Percentiles rank a stretch among this genome's conserved stretches.
These are phyloP conservation scores for Enteromius anoplus DNA, from an alignment of 2,797 vertebrate species.

Conservation along the genomic window DNA sequence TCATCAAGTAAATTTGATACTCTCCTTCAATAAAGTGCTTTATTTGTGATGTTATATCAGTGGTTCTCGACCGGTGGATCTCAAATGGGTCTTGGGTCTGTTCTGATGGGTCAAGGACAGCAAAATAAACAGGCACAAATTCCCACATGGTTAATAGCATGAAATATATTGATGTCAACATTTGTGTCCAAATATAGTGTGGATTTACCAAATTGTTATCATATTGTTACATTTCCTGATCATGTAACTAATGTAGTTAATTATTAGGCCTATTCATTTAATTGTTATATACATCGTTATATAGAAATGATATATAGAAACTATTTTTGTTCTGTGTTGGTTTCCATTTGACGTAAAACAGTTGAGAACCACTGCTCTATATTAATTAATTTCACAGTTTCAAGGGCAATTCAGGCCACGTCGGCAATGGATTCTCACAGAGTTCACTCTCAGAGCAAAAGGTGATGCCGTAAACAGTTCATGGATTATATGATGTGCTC, in stretches of 20 bases:
- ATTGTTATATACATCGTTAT: neutral
- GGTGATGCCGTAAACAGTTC: conserved; percentile 3
- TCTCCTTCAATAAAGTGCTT: neutral
- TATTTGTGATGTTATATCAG: neutral
- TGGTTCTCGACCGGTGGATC: neutral
- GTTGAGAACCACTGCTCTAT: conserved; percentile 12
- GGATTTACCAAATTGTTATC: neutral
- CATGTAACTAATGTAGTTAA: neutral
- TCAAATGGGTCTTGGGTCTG: neutral
- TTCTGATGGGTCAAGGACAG: neutral
- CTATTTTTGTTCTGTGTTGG: neutral
- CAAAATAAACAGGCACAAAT: neutral
- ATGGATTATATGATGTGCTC: conserved; percentile 28
- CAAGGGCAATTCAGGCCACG: conserved; percentile 6
- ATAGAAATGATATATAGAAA: neutral
- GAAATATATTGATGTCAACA: neutral
- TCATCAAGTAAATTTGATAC: neutral
- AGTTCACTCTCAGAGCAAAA: conserved; percentile 4
- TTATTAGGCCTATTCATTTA: no score
- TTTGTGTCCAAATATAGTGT: neutral
- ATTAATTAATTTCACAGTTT: neutral
- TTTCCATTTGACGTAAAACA: neutral
- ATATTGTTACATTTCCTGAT: neutral
- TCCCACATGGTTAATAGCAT: neutral
- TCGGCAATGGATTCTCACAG: neutral